Conservation (phyloP, 2,113 vertebrate species). For the Ophthalmolycus amberensis region DNA sequence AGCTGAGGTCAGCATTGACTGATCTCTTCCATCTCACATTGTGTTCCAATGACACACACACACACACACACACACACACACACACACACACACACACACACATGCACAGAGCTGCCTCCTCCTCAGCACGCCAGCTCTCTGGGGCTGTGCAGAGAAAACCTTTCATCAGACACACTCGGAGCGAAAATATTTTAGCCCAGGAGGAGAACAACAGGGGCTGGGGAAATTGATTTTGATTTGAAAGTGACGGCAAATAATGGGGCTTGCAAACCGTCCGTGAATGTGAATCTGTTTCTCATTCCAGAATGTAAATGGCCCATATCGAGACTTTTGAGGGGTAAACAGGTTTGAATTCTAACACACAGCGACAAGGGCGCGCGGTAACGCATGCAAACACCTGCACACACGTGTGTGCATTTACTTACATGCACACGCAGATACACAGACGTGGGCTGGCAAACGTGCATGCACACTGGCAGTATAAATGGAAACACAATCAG, state of each 20-base stretch:
- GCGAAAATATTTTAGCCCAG: conserved; percentile 63
- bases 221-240: conserved; percentile 77
- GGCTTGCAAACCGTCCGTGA: conserved; percentile 63
- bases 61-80: conserved; percentile 19
- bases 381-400: not conserved
- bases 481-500: conserved; percentile 20
- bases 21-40: conserved; percentile 58
- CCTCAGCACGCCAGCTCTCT: conserved; percentile 38
- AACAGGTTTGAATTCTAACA: conserved; percentile 55
- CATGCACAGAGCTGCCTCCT: conserved; percentile 22
- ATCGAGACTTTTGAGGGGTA: conserved; percentile 50
- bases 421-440: not conserved
- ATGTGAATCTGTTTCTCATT: conserved; percentile 71
- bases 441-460: not conserved
- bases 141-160: conserved; percentile 60
- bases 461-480: not conserved
- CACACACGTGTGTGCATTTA: not conserved
- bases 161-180: conserved; percentile 71
- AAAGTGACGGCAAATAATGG: conserved; percentile 73
- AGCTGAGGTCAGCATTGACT: conserved; percentile 61
- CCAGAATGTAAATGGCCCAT: conserved; percentile 63
- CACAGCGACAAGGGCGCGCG: conserved; percentile 12
- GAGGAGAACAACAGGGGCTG: conserved; percentile 63
- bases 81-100: conserved; percentile 13
- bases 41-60: conserved; percentile 40